A percentile compares a stretch with the other conserved stretches of the same genome.
Conservation (phyloP, 2,797 vertebrate species). For the Salmo trutta region DNA sequence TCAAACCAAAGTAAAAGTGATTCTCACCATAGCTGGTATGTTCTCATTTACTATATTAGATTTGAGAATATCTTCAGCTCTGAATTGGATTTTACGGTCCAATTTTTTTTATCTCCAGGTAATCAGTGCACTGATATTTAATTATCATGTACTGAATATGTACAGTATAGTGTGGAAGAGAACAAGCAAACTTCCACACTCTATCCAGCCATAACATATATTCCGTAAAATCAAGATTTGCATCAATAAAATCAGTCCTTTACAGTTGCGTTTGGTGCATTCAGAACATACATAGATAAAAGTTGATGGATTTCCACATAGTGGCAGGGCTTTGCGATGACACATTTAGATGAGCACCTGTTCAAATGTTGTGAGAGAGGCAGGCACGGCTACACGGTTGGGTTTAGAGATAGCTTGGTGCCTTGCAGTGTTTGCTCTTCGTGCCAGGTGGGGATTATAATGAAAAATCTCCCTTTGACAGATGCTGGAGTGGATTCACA, state of each 20-base stretch:
- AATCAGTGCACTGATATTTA: background rate
- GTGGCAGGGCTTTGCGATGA: conserved; percentile 49
- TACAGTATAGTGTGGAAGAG: background rate
- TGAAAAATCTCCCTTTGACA: conserved; percentile 72
- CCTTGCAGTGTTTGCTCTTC: conserved; percentile 67
- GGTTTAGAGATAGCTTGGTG: conserved; percentile 44
- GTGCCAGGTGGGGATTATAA: conserved; percentile 74
- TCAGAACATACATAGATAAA: conserved; percentile 10
- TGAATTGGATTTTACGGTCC: background rate
- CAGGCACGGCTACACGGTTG: conserved; percentile 47
- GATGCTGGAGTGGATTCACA: conserved; percentile 55
- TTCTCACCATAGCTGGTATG: conserved; percentile 52
- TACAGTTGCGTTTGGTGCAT: background rate
- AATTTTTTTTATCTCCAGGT: background rate
- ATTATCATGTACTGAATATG: background rate
- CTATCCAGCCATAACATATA: background rate
- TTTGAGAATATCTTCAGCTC: conserved; percentile 15
- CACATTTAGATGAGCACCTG: conserved; percentile 71
- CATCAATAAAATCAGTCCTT: background rate
- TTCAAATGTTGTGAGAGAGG: conserved; percentile 65
- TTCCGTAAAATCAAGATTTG: background rate
- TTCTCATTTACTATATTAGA: conserved; percentile 57
- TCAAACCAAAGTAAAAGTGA: conserved; percentile 64
- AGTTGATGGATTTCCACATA: conserved; percentile 42
- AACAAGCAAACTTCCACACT: background rate